Conservation (phyloP, 2,888 invertebrate genomes). For the Drosophila crucigera region DNA sequence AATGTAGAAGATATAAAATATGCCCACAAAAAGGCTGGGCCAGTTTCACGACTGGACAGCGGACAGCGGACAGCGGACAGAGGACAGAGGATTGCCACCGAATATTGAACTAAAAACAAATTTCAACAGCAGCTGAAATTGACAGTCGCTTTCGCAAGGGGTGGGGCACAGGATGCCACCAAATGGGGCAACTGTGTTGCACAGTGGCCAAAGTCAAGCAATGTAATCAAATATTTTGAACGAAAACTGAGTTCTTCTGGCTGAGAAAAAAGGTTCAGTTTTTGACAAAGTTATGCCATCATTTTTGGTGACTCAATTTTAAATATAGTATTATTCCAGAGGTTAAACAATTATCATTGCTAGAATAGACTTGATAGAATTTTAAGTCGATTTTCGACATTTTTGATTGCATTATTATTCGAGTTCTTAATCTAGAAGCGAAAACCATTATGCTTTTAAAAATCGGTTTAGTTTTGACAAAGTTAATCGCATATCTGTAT, state of each 20-base stretch:
- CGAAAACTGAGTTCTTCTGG: background rate
- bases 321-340: background rate
- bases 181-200: constrained; percentile 35
- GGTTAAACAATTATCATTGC: background rate
- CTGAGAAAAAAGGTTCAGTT: background rate
- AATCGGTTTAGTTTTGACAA: background rate
- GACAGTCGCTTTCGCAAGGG: constrained; percentile 52
- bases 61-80: background rate
- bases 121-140: constrained; percentile 75
- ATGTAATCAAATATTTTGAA: too few species aligned
- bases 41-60: constrained; percentile 50
- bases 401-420: background rate
- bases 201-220: constrained; percentile 25
- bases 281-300: background rate
- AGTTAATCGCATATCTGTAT: background rate
- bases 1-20: constrained; percentile 64
- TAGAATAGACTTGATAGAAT: background rate
- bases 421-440: background rate
- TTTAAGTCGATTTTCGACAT: background rate
- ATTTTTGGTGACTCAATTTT: too few species aligned
- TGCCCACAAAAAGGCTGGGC: constrained; percentile 31
- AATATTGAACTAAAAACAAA: constrained; percentile 74
- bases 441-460: background rate
- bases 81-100: constrained; percentile 37
- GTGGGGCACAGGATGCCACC: constrained; percentile 35